These are phyloP conservation scores for Uria aalge DNA, from an alignment of 2,113 vertebrate species.

Conservation along the genomic window DNA sequence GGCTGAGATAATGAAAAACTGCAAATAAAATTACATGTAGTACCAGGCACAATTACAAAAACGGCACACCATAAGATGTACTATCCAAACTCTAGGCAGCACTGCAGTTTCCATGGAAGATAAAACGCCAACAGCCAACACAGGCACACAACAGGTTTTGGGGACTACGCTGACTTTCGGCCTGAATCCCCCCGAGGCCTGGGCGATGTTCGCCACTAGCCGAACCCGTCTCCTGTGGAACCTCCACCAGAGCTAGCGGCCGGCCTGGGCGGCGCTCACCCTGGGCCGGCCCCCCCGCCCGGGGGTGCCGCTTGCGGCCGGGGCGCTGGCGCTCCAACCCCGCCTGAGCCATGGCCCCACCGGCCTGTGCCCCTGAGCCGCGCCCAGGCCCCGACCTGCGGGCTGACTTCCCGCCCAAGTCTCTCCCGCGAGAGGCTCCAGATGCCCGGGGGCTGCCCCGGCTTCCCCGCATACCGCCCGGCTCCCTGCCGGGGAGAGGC, in stretches of 20 bases:
- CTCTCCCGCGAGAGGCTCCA: too few species aligned
- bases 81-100: neutral
- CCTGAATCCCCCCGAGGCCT: accelerated
- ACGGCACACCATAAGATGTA: neutral
- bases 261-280: accelerated
- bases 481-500: too few species aligned
- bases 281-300: too few species aligned
- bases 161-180: accelerated
- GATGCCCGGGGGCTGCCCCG: too few species aligned
- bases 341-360: neutral
- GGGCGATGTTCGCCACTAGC: accelerated
- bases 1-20: neutral
- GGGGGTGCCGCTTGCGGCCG: accelerated
- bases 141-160: accelerated
- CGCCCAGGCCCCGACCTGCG: accelerated
- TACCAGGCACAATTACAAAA: neutral
- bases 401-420: too few species aligned
- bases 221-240: accelerated
- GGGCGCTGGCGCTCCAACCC: accelerated
- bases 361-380: accelerated
- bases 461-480: too few species aligned
- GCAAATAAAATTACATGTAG: neutral
- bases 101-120: neutral
- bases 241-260: too few species aligned
- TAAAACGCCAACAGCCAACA: too few species aligned